Conservation (phyloP, 2,113 vertebrate genomes). For the Mastomys coucha region DNA sequence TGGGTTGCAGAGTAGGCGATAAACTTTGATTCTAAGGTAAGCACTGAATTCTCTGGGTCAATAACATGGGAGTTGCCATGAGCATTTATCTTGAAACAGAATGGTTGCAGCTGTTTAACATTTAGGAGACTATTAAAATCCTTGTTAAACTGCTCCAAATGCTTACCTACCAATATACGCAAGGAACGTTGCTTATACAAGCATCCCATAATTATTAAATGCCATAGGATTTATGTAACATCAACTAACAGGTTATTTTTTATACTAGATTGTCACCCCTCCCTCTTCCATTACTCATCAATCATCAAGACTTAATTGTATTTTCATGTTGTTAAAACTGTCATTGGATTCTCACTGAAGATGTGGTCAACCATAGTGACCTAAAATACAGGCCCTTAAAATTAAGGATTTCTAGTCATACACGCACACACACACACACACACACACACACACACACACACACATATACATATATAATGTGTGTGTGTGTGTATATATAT, state of each 20-base stretch:
- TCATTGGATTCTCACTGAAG: not conserved
- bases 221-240: not conserved
- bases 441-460: too few relatives aligned
- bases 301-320: not conserved
- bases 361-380: not conserved
- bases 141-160: not conserved
- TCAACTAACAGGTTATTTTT: not conserved
- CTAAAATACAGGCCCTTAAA: not conserved
- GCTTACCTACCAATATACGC: not conserved
- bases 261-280: not conserved
- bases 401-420: not conserved
- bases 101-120: not conserved
- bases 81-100: not conserved
- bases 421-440: too few relatives aligned
- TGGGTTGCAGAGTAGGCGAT: not conserved
- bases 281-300: not conserved
- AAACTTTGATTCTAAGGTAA: slow-evolving; percentile 10
- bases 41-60: not conserved
- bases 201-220: not conserved
- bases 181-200: not conserved
- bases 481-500: too few relatives aligned
- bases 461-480: too few relatives aligned
- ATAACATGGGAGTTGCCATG: rapidly evolving
- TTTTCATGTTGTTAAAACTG: not conserved
- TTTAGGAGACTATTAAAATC: not conserved